Base-by-base conservation (phyloP, 2,888 invertebrate genomes). In the Chaetogeoica ovagalla region DNA sequence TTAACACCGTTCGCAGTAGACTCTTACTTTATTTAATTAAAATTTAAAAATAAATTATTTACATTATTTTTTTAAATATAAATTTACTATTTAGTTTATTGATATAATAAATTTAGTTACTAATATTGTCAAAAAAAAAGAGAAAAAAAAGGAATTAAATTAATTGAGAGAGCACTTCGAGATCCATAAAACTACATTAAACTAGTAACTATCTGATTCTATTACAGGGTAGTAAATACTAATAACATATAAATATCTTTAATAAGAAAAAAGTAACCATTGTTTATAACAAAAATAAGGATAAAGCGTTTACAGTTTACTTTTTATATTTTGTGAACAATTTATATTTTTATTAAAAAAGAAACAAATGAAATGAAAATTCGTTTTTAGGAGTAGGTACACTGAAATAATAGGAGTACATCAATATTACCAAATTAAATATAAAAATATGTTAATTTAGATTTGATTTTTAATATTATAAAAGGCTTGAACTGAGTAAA, bases 141-240 rank as follows among this genome's bases (percentile, higher is more conserved):
- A 5, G 23, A 30, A 30, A 23, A n/a, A 60, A 60, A 9, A 3
- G 5, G 23, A 72, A 72, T 60, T 19, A 19, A 72, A 72, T 60
- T 60, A 60, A 72, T 43, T 17, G 59, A 72, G 9, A 60, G 43
- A 72, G n/a, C 43, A 37, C 43, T 48, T 43, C 6, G 43, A 60
- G 21, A 17, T 60, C 43, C 43, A 43, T 72, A 60, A 60, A 60
- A 72, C 59, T 72, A 60, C 23, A 72, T 60, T 43, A 43, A 72
- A 72, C 9, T 43, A 23, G 71, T 43, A 48, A 72, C 60, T 19
- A 60, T 48, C 59, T 60, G 59, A 60, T 72, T 43, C 9, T 43
- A 23, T 15, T 60, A 43, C 5, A 7, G 39, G n/a, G 37, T 57
- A 55, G 15, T 70, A 70, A 57, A n/a, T 37, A 39, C 13, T 59